Percentiles rank a stretch among this genome's conserved stretches.
Conservation (phyloP, 2,797 vertebrate genomes). For the Sebastes vulpes region DNA sequence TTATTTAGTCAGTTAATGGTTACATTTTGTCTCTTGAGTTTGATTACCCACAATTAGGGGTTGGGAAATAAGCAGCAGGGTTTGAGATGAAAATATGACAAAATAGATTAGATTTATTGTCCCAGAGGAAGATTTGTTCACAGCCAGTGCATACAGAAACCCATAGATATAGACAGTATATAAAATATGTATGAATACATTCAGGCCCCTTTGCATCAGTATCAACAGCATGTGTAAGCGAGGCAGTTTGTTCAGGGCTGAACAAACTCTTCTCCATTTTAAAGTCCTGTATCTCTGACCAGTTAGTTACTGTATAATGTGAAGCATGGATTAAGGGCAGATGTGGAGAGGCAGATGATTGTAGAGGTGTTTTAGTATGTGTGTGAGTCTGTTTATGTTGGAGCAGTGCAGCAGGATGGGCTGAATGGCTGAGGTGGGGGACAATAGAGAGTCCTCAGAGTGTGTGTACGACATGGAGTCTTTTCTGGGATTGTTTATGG, state of each 20-base stretch:
- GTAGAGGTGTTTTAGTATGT: not conserved
- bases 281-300: not conserved
- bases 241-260: not conserved
- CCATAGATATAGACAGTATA: not conserved
- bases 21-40: not conserved
- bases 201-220: not conserved
- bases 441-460: not conserved
- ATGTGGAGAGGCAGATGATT: not conserved
- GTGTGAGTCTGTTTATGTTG: not conserved
- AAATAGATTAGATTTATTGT: not conserved
- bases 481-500: not conserved
- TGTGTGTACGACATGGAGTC: not conserved
- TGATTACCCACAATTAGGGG: not conserved
- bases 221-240: not conserved
- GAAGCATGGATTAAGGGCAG: not conserved
- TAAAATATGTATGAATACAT: not conserved
- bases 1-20: not conserved
- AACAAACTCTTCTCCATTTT: too few species aligned
- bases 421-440: not conserved
- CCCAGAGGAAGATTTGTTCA: slow-evolving; percentile 1
- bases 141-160: not conserved
- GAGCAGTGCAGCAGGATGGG: not conserved
- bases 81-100: not conserved
- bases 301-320: not conserved
- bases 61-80: not conserved